These are phyloP conservation scores for Eucera pruinosa DNA, from an alignment of 2,888 invertebrate species.

Conservation along the genomic window DNA sequence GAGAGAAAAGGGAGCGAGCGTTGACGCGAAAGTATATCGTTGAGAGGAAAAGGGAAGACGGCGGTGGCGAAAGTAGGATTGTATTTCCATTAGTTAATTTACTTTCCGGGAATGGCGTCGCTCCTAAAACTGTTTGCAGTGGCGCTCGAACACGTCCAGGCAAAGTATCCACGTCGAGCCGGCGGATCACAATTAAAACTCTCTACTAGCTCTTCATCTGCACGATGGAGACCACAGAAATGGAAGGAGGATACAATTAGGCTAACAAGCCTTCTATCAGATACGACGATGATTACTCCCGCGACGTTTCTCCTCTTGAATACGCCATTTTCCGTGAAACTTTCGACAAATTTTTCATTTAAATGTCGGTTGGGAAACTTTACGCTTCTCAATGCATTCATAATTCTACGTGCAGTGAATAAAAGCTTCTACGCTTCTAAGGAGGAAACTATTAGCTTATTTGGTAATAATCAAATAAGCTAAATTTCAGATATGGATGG, in stretches of 20 bases:
- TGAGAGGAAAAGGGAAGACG: slow-evolving; percentile 19
- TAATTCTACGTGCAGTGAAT: neutral
- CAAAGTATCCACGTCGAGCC: slow-evolving; percentile 65
- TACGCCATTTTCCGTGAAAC: neutral
- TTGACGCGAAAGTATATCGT: slow-evolving; percentile 32
- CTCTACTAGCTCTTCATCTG: slow-evolving; percentile 45
- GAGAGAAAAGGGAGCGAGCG: slow-evolving; percentile 9
- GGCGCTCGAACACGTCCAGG: slow-evolving; percentile 59
- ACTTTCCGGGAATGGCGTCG: slow-evolving; percentile 50
- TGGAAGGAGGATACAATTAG: slow-evolving; percentile 37
- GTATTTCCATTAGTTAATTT: slow-evolving; percentile 74
- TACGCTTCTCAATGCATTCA: neutral
- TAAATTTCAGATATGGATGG: too few species aligned
- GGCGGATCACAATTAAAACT: slow-evolving; percentile 71
- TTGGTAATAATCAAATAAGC: too few species aligned
- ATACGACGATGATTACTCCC: slow-evolving; percentile 41
- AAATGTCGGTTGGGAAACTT: too few species aligned
- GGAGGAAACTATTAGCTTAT: neutral
- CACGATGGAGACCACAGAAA: slow-evolving; percentile 19
- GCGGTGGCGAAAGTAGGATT: slow-evolving; percentile 54
- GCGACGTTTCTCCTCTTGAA: slow-evolving; percentile 1
- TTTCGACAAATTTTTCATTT: slow-evolving; percentile 36
- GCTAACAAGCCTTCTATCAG: slow-evolving; percentile 54
- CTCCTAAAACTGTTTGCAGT: slow-evolving; percentile 64
- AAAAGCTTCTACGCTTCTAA: too few species aligned